Conservation (phyloP, 1,140 invertebrate genomes). For the Orchesella cincta region DNA sequence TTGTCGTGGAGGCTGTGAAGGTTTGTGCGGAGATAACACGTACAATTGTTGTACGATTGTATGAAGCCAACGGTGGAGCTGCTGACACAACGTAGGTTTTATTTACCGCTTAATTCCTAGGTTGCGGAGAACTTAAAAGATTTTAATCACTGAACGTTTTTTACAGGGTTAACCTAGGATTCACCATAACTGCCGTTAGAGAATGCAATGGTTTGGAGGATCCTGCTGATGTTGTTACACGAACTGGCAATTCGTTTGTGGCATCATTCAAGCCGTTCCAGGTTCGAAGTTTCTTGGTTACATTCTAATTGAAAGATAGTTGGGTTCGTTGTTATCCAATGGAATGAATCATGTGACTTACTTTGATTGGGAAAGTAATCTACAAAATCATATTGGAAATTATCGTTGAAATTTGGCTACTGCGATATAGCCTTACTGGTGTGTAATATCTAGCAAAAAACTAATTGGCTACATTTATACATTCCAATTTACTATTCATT, state of each 20-base stretch:
- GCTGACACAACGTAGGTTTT: slow-evolving; percentile 46
- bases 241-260: slow-evolving; percentile 31
- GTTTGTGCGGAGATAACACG: slow-evolving; percentile 41
- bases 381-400: no score
- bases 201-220: slow-evolving; percentile 52
- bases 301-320: slow-evolving; percentile 26
- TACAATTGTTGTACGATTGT: slow-evolving; percentile 54
- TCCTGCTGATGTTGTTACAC: slow-evolving; percentile 17
- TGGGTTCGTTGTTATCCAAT: neutral
- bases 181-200: slow-evolving; percentile 51
- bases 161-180: slow-evolving; percentile 47
- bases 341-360: no score
- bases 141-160: slow-evolving; percentile 15
- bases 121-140: neutral
- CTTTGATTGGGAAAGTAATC: no score
- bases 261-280: slow-evolving; percentile 50
- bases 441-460: no score
- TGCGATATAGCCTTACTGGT: no score
- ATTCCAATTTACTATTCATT: no score
- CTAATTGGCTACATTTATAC: no score
- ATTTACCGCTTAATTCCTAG: neutral
- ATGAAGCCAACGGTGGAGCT: slow-evolving; percentile 56
- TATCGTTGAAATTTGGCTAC: no score
- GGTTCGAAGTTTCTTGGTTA: slow-evolving; percentile 47
- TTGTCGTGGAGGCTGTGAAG: slow-evolving; percentile 57